Conservation (phyloP, 2,888 invertebrate genomes). For the Polietes domitor region DNA sequence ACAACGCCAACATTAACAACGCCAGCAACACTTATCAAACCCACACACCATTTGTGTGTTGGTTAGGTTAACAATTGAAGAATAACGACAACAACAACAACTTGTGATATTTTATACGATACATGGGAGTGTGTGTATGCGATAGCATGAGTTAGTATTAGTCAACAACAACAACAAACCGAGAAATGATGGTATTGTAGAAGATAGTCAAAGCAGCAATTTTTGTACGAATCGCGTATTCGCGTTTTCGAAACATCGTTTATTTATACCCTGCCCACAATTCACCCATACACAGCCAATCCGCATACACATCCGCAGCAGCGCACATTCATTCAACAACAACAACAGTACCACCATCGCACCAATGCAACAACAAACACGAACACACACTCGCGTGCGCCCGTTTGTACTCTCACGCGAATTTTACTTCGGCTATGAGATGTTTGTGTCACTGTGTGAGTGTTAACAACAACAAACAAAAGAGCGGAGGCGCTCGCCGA, state of each 20-base stretch:
- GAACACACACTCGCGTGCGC: slow-evolving; percentile 8
- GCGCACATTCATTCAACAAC: slow-evolving; percentile 32
- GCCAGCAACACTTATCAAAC: slow-evolving; percentile 62
- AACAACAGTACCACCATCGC: background rate
- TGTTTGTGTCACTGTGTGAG: background rate
- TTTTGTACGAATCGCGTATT: slow-evolving; percentile 80
- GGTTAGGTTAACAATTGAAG: slow-evolving; percentile 39
- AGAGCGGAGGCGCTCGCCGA: slow-evolving; percentile 44
- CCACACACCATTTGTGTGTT: slow-evolving; percentile 74
- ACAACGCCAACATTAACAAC: slow-evolving; percentile 21
- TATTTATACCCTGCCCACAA: slow-evolving; percentile 80
- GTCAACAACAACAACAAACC: slow-evolving; percentile 52
- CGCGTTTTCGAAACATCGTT: slow-evolving; percentile 77
- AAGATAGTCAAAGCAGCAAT: slow-evolving; percentile 47
- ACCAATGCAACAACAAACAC: slow-evolving; percentile 31
- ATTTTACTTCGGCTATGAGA: slow-evolving; percentile 41
- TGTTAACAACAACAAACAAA: slow-evolving; percentile 32
- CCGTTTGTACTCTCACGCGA: slow-evolving; percentile 48
- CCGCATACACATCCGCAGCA: slow-evolving; percentile 56
- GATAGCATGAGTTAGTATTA: background rate
- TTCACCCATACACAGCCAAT: slow-evolving; percentile 70
- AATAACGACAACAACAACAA: slow-evolving; percentile 47
- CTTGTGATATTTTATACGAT: background rate
- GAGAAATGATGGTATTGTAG: slow-evolving; percentile 66
- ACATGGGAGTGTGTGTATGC: background rate